phyloP scores from a whole-genome alignment of 1,140 invertebrate species.

The Scaptomyza hsui region DNA sequence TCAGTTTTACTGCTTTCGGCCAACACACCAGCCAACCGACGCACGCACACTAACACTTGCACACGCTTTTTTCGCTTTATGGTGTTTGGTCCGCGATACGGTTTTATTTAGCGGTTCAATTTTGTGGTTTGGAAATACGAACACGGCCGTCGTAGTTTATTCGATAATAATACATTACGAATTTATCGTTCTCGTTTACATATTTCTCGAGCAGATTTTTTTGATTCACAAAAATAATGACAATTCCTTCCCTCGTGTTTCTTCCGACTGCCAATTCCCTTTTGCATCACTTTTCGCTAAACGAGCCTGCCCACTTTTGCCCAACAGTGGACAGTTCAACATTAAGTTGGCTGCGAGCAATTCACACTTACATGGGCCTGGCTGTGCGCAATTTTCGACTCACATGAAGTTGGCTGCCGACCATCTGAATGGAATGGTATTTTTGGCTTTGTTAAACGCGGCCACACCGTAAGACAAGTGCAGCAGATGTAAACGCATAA shows the following conservation, averaged over 20 bases:
- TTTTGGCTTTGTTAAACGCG: not conserved
- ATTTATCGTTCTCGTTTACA: conserved; percentile 25
- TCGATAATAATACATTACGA: conserved; percentile 31
- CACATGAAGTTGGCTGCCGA: conserved; percentile 12
- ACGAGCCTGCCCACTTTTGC: conserved; percentile 28
- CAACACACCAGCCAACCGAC: conserved; percentile 61
- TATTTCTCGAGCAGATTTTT: conserved; percentile 42
- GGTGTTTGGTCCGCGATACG: conserved; percentile 16
- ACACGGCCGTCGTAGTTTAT: conserved; percentile 14
- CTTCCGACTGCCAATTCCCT: conserved; percentile 64
- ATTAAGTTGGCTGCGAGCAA: conserved; percentile 8
- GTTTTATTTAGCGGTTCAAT: conserved; percentile 25
- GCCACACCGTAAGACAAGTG: conserved; percentile 46
- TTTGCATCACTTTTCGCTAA: conserved; percentile 41
- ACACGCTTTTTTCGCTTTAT: conserved; percentile 65
- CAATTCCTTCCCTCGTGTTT: conserved; percentile 78
- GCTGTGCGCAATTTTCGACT: conserved; percentile 3
- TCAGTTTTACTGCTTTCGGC: conserved; percentile 59
- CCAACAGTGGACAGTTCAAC: conserved; percentile 14
- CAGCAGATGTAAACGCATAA: conserved; percentile 61
- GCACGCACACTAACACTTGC: conserved; percentile 63
- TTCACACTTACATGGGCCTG: not conserved
- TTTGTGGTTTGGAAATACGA: conserved; percentile 25
- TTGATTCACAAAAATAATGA: conserved; percentile 63
- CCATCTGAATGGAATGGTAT: conserved; percentile 5